A percentile compares a stretch with the other conserved stretches of the same genome.
These are phyloP conservation scores for Zaprionus camerounensis DNA, from an alignment of 1,140 invertebrate genomes.

Conservation along the genomic window DNA sequence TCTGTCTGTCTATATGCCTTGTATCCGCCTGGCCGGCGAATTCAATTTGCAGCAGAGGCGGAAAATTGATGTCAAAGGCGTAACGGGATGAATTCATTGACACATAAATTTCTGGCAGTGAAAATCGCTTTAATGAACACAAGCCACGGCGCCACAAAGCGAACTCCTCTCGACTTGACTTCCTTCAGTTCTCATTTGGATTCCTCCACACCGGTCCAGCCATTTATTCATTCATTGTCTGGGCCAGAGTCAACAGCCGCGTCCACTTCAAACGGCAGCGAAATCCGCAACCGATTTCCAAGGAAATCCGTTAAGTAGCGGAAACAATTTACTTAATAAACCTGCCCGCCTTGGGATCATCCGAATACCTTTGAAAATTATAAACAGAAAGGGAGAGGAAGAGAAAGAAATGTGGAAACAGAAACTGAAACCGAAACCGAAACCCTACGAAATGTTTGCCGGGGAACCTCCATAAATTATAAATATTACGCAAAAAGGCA, in stretches of 20 bases:
- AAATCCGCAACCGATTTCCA: constrained; percentile 46
- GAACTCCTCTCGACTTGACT: constrained; percentile 23
- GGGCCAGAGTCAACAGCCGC: constrained; percentile 19
- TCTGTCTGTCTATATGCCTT: background rate
- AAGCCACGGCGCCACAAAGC: constrained; percentile 7
- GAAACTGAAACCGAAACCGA: background rate
- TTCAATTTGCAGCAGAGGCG: constrained; percentile 53
- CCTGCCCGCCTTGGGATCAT: constrained; percentile 37
- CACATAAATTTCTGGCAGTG: constrained; percentile 57
- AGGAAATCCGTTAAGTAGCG: constrained; percentile 63
- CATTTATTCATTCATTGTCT: constrained; percentile 41
- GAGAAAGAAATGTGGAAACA: background rate
- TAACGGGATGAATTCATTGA: constrained; percentile 55
- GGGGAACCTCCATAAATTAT: constrained; percentile 62
- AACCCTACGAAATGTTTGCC: constrained; percentile 19
- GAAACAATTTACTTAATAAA: constrained; percentile 71
- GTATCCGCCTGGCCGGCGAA: constrained; percentile 23
- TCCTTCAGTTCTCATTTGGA: constrained; percentile 27
- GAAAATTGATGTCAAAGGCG: constrained; percentile 64
- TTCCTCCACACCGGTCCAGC: background rate
- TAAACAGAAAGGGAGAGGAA: constrained; percentile 29
- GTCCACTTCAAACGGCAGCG: constrained; percentile 48
- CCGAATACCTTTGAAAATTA: constrained; percentile 58
- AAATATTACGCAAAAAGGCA: constrained; percentile 65
- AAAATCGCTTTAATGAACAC: constrained; percentile 60